phyloP scores from a whole-genome alignment of 2,797 vertebrate genomes.

The Helicolenus hilgendorfi region DNA sequence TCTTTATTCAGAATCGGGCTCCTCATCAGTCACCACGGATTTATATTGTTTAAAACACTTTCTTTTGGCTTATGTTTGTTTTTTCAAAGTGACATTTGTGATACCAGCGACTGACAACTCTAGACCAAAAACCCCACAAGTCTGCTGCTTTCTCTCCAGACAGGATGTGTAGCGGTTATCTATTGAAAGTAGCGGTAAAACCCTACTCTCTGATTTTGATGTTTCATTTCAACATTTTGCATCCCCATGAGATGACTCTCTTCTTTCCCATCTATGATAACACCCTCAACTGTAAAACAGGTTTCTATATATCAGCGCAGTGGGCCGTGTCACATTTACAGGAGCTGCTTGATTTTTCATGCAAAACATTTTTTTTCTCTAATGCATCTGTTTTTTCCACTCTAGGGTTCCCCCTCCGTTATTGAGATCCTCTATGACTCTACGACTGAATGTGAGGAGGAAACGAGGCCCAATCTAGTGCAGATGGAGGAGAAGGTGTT shows the following conservation, averaged over 20 bases:
- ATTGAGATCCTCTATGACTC: constrained; percentile 84
- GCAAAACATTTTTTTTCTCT: not conserved
- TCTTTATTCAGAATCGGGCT: not conserved
- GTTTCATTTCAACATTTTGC: constrained; percentile 84
- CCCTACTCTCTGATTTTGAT: constrained; percentile 78
- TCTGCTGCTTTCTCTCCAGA: constrained; percentile 85
- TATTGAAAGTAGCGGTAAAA: constrained; percentile 89
- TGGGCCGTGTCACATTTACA: constrained; percentile 1
- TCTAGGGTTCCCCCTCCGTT: constrained; percentile 80
- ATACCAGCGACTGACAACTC: constrained; percentile 73
- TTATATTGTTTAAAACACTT: not conserved
- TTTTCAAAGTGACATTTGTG: constrained; percentile 60
- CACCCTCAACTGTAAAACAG: constrained; percentile 45
- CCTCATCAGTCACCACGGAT: not conserved
- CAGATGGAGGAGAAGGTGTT: constrained; percentile 93
- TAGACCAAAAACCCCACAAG: constrained; percentile 86
- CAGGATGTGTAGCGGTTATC: constrained; percentile 87
- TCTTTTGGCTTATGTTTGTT: constrained; percentile 34
- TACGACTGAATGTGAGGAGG: constrained; percentile 80
- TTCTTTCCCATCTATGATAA: constrained; percentile 33
- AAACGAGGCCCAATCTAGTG: constrained; percentile 38
- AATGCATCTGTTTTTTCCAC: constrained; percentile 6
- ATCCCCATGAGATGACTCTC: constrained; percentile 69
- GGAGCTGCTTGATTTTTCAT: not conserved
- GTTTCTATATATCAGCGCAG: constrained; percentile 11